These are phyloP conservation scores for Drosophila lutescens DNA, from an alignment of 2,888 invertebrate species.

Conservation along the genomic window DNA sequence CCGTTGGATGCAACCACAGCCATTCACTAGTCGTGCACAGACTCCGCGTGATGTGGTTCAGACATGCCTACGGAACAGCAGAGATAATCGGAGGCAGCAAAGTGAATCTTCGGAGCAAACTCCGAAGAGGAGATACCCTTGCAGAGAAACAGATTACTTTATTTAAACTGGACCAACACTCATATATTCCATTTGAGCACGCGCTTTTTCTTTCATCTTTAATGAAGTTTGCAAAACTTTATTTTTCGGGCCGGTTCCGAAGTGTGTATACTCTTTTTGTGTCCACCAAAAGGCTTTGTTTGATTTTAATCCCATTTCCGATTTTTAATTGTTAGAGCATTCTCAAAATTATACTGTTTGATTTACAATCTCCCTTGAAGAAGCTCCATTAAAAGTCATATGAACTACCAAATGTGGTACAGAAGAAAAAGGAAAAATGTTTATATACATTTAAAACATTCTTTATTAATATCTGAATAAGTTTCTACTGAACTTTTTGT, in stretches of 20 bases:
- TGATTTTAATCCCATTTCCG: too few species aligned
- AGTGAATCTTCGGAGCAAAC: constrained; percentile 16
- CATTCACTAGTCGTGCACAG: constrained; percentile 70
- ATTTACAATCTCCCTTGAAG: too few species aligned
- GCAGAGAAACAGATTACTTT: not conserved
- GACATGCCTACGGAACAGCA: constrained; percentile 32
- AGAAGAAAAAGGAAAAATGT: too few species aligned
- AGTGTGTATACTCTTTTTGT: too few species aligned
- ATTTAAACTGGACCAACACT: not conserved
- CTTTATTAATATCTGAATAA: too few species aligned
- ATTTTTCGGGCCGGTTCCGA: constrained; percentile 3
- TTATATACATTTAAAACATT: too few species aligned
- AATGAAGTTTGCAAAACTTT: not conserved
- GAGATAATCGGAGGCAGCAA: constrained; percentile 25
- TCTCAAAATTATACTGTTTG: too few species aligned
- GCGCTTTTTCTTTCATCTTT: not conserved
- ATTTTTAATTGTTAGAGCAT: too few species aligned
- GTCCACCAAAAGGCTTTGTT: too few species aligned
- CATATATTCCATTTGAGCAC: not conserved
- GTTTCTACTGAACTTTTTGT: too few species aligned
- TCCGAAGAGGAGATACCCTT: constrained; percentile 25
- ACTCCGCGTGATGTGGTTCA: constrained; percentile 62
- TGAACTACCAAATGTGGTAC: too few species aligned
- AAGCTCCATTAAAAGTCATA: too few species aligned
- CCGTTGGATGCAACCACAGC: constrained; percentile 61